Evolutionary conservation across 2,888 invertebrate species (phyloP).

Genomic region (Papilio protenor): DNA sequence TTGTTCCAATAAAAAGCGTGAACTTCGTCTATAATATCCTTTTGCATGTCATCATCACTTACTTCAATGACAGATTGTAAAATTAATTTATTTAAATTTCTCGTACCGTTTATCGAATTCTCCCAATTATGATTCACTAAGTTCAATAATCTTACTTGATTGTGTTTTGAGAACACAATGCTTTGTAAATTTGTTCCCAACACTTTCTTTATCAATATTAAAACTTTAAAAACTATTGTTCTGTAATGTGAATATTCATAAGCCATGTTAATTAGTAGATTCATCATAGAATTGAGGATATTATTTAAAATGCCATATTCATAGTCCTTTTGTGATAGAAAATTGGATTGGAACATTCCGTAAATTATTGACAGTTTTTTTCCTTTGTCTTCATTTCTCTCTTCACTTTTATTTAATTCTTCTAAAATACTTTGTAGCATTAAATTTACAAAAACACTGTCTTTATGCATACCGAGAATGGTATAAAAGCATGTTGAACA

Average conservation of each 20-base stretch:
- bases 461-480: conserved; percentile 57
- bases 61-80: conserved; percentile 71
- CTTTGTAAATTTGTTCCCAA: conserved; percentile 64
- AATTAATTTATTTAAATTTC: conserved; percentile 79
- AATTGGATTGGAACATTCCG: conserved; percentile 77
- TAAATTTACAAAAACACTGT: conserved; percentile 59
- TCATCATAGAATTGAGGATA: conserved; percentile 60
- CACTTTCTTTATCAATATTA: conserved; percentile 74
- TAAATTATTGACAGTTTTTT: conserved; percentile 68
- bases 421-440: conserved; percentile 55
- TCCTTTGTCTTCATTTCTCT: conserved; percentile 47
- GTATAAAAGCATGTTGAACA: conserved; percentile 75
- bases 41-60: conserved; percentile 57
- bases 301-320: conserved; percentile 44
- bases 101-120: conserved; percentile 83
- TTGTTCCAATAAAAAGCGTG: conserved; percentile 84
- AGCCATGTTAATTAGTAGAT: conserved; percentile 65
- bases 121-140: conserved; percentile 86
- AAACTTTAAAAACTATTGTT: conserved; percentile 79
- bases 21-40: conserved; percentile 61
- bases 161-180: conserved; percentile 57
- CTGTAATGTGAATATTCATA: conserved; percentile 82
- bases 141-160: conserved; percentile 72
- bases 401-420: conserved; percentile 49
- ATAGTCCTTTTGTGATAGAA: conserved; percentile 54